Percentiles rank a stretch among this genome's conserved stretches.
Evolutionary conservation across 2,113 vertebrate genomes (phyloP).

Genomic region (Pedionomus torquatus): DNA sequence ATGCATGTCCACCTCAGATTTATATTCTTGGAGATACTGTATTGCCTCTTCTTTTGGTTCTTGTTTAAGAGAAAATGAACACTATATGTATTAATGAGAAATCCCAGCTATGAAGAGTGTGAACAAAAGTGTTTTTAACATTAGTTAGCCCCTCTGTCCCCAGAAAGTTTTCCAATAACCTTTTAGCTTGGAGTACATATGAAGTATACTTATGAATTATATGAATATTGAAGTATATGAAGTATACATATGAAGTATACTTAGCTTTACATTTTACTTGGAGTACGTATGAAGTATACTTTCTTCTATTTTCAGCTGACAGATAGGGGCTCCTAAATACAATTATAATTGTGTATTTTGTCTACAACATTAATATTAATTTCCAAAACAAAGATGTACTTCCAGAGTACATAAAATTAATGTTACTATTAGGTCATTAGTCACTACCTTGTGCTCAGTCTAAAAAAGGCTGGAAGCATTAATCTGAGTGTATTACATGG

Average conservation of each 20-base stretch:
- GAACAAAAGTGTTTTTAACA: constrained; percentile 23
- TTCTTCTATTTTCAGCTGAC: constrained; percentile 9
- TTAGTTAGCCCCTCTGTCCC: constrained; percentile 8
- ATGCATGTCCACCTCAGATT: not conserved
- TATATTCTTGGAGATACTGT: constrained; percentile 32
- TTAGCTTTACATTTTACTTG: too few relatives aligned
- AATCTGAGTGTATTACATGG: not conserved
- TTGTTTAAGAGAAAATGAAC: constrained; percentile 54
- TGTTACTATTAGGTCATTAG: constrained; percentile 57
- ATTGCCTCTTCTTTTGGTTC: not conserved
- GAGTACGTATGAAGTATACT: not conserved
- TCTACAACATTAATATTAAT: constrained; percentile 23
- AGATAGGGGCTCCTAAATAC: constrained; percentile 36
- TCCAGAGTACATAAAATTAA: constrained; percentile 44
- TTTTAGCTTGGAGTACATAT: not conserved
- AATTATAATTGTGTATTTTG: constrained; percentile 17
- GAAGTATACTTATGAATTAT: not conserved
- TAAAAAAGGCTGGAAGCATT: constrained; percentile 44
- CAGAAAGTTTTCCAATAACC: constrained; percentile 35
- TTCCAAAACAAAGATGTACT: constrained; percentile 36
- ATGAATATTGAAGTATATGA: too few relatives aligned
- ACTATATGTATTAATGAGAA: constrained; percentile 4
- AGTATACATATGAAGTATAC: not conserved
- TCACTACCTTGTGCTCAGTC: constrained; percentile 37
- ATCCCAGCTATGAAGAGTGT: not conserved